Base-by-base conservation (phyloP, 1,140 invertebrate genomes). In the Cherax destructor region DNA sequence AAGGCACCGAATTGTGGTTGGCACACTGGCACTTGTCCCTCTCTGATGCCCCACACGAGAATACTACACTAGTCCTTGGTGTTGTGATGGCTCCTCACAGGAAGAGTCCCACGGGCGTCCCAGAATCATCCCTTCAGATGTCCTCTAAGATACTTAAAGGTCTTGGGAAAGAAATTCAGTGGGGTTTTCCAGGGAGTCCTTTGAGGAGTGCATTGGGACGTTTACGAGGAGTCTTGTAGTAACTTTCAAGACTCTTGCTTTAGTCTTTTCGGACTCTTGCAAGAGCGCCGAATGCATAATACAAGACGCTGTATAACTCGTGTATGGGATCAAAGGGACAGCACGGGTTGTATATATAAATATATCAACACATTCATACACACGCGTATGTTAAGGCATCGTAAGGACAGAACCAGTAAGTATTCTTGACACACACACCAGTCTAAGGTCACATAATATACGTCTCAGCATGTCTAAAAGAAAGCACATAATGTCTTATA, bases 1-100 rank as follows among this genome's bases (percentile, higher is more conserved):
- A 81, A 81, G 79, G 79, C 79, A 81, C 79, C 79, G 79, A 59
- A 81, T 81, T 56, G 10, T 56, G 13, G n/a, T 81, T 81, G 79
- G 79, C 79, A 81, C 79, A 81, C 4, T 56, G 24, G 56, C 11
- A 13, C 16, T 9, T 21, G 18, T 50, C 49, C 21, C 10, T 52
- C 78, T 18, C 21, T 50, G 2, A 3, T 21, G 30, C 78, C 56
- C 21, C 24, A 6, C 21, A 21, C 11, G 21, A 18, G 61, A 65
- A 10, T 21, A 13, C 16, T 56, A 65, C 61, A 65, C 10, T 4
- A 65, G 16, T 21, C 18, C 4, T 65, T 56, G 7, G 52, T 41
- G 30, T 41, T 41, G 30, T 41, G 30, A 41, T 41, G 30, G 30
- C 30, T 41, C 30, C 30, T 41, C 30, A 41, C 30, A 41, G 30